Base-by-base conservation (phyloP, 2,888 invertebrate genomes). In the Anoncus sp. region DNA sequence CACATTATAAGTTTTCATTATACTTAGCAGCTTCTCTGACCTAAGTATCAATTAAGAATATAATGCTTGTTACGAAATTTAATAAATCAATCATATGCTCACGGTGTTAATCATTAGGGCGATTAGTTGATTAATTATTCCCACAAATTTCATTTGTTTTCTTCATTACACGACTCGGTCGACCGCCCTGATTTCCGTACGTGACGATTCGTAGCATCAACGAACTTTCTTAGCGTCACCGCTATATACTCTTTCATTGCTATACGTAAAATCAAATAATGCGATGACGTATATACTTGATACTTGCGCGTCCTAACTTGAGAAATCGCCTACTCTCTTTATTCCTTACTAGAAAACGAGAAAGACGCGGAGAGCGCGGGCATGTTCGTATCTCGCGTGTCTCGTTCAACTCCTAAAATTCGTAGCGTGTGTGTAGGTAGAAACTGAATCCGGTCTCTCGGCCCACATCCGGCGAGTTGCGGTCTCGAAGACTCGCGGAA, bases 371-470 rank as follows among this genome's bases (percentile, higher is more conserved):
- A 55, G 60, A 24, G 43, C 18, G 24, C n/a, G n/a, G n/a, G n/a
- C 16, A 35, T 40, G 43, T 16, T 55, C 18, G 6, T 20, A 35
- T 14, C 65, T 51, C 55, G 16, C 18, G 51, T 67, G 66, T 63
- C 60, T 27, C 66, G 65, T 70, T 79, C 77, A 76, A 81, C 81
- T 77, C 84, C 84, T 85, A 83, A 86, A 87, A 85, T 85, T 84
- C 55, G 53, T 53, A 71, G 12, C 84, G 4, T 3, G 82, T 76
- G 80, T 81, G 83, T 84, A 82, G 86, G 85, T 83, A 86, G 83
- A 81, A 77, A 80, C 80, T 80, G 83, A 85, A 84, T 83, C 86
- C 86, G 84, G 84, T 86, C 84, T 86, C 84, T 62, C 85, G 83
- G 78, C 88, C 86, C 86, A 87, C 85, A 86, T 87, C 84, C 84